These are phyloP conservation scores for Otocyon megalotis DNA, from an alignment of 2,113 vertebrate genomes.

Conservation along the genomic window DNA sequence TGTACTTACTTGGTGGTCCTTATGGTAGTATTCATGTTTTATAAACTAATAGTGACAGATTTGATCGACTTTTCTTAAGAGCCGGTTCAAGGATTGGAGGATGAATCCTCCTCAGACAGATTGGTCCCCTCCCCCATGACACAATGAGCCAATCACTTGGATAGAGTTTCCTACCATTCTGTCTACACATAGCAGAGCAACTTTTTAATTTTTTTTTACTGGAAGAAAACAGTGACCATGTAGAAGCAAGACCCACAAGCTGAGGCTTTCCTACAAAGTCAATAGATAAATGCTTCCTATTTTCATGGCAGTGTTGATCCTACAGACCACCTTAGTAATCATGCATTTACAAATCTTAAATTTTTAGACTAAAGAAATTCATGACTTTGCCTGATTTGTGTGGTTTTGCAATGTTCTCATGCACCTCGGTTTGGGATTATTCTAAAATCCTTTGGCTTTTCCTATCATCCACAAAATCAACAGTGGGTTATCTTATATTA, in stretches of 20 bases:
- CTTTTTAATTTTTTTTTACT: background rate
- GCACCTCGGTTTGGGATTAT: background rate
- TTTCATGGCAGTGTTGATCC: background rate
- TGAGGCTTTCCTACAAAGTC: background rate
- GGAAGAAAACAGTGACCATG: background rate
- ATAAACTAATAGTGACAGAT: background rate
- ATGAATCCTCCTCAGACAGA: background rate
- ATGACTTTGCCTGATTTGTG: background rate
- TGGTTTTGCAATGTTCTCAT: background rate
- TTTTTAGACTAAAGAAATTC: background rate
- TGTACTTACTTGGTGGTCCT: no score
- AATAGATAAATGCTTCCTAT: background rate
- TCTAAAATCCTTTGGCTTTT: background rate
- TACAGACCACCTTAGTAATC: no score
- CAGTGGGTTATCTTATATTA: background rate
- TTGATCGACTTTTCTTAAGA: background rate
- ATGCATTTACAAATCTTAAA: background rate
- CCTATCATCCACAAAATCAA: background rate
- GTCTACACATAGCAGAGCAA: background rate
- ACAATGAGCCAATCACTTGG: background rate
- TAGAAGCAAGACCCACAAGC: background rate
- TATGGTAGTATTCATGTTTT: background rate
- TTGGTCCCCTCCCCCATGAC: fast-evolving
- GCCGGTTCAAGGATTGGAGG: fast-evolving
- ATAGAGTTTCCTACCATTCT: background rate